Evolutionary conservation across 2,888 invertebrate species (phyloP).

Genomic region (Drosophila mimetica): DNA sequence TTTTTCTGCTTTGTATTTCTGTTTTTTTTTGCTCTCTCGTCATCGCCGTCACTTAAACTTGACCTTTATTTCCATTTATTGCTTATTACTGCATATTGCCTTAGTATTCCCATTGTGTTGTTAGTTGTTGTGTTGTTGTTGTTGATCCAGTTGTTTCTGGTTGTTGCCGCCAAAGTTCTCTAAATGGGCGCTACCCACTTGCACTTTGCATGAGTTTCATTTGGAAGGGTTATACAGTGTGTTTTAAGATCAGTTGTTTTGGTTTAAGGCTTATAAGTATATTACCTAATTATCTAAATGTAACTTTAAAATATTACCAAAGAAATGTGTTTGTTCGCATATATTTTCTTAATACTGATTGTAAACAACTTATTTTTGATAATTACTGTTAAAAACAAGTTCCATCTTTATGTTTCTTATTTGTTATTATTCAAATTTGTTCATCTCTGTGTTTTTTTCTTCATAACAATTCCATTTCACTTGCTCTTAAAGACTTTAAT

Average conservation of each 20-base stretch:
- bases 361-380: no score
- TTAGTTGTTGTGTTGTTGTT: constrained; percentile 20
- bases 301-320: no score
- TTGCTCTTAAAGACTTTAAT: background rate
- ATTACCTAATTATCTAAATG: no score
- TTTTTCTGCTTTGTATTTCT: constrained; percentile 13
- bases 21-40: constrained; percentile 24
- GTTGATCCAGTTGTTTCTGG: constrained; percentile 36
- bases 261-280: no score
- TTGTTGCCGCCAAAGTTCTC: constrained; percentile 50
- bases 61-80: constrained; percentile 76
- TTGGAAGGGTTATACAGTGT: background rate
- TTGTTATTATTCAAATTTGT: background rate
- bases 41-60: constrained; percentile 64
- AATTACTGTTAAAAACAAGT: no score
- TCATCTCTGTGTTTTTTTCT: no score
- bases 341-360: no score
- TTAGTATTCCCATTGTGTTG: constrained; percentile 44
- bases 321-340: no score
- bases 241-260: background rate
- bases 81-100: constrained; percentile 64
- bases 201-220: constrained; percentile 8
- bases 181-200: constrained; percentile 44
- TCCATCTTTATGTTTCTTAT: no score
- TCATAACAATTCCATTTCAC: background rate